These are phyloP conservation scores for Bostrychus sinensis DNA, from an alignment of 2,113 vertebrate species.

Conservation along the genomic window DNA sequence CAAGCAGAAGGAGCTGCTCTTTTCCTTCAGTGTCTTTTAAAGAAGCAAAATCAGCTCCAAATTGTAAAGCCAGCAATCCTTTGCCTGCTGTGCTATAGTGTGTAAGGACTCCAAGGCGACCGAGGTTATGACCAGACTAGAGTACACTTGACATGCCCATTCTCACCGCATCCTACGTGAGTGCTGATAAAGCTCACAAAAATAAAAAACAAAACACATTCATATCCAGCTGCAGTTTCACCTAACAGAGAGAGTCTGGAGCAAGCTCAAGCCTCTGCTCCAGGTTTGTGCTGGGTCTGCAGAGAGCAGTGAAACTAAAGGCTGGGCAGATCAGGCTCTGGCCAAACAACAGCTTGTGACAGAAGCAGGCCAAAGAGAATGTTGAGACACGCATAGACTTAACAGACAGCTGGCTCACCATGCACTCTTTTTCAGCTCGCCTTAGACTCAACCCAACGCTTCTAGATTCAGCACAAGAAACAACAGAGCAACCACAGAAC, in stretches of 20 bases:
- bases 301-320: constrained; percentile 49
- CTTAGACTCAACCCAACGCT: constrained; percentile 75
- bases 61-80: constrained; percentile 72
- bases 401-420: constrained; percentile 75
- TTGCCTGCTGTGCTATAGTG: constrained; percentile 52
- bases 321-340: constrained; percentile 68
- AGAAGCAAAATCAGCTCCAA: constrained; percentile 69
- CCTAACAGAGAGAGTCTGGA: constrained; percentile 39
- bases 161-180: constrained; percentile 25
- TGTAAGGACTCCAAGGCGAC: constrained; percentile 57
- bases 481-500: constrained; percentile 35
- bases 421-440: constrained; percentile 74
- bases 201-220: constrained; percentile 27
- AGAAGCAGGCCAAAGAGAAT: constrained; percentile 78
- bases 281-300: constrained; percentile 60
- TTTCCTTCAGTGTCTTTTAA: constrained; percentile 76
- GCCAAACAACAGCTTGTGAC: constrained; percentile 76
- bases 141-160: constrained; percentile 34
- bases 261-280: constrained; percentile 48
- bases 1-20: constrained; percentile 77
- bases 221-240: constrained; percentile 35
- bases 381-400: constrained; percentile 66
- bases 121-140: constrained; percentile 39
- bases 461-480: constrained; percentile 56
- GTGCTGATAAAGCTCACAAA: constrained; percentile 44